phyloP scores from a whole-genome alignment of 2,888 invertebrate species.

The Drosophila colorata region DNA sequence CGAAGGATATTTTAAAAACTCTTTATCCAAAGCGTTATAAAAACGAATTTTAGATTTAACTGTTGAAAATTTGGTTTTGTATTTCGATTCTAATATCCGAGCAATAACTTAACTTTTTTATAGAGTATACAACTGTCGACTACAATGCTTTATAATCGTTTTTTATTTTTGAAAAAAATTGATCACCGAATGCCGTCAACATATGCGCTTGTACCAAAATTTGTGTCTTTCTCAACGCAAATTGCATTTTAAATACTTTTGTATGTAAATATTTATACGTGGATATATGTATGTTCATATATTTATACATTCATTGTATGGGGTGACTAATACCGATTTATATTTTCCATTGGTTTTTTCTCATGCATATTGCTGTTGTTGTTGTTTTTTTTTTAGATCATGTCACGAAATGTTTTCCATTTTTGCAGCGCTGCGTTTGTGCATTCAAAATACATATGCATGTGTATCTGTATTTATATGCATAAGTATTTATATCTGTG shows the following conservation, averaged over 20 bases:
- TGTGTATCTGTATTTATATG: constrained; percentile 12
- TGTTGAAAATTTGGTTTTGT: no score
- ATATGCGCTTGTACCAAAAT: constrained; percentile 47
- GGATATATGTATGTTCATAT: neutral
- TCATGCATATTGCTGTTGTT: constrained; percentile 16
- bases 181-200: constrained; percentile 56
- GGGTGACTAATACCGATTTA: constrained; percentile 57
- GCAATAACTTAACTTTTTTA: neutral
- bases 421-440: constrained; percentile 37
- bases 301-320: constrained; percentile 24
- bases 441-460: constrained; percentile 4
- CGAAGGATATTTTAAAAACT: no score
- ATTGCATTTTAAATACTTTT: constrained; percentile 66
- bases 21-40: no score
- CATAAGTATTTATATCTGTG: neutral
- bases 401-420: constrained; percentile 72
- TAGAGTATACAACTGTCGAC: constrained; percentile 34
- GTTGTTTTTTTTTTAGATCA: constrained; percentile 51
- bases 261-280: constrained; percentile 53
- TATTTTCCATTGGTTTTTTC: constrained; percentile 42
- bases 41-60: no score
- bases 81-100: no score
- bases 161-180: constrained; percentile 56
- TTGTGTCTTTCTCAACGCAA: constrained; percentile 35
- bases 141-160: constrained; percentile 13